These are phyloP conservation scores for Falco columbarius DNA, from an alignment of 2,797 vertebrate species.

Conservation along the genomic window DNA sequence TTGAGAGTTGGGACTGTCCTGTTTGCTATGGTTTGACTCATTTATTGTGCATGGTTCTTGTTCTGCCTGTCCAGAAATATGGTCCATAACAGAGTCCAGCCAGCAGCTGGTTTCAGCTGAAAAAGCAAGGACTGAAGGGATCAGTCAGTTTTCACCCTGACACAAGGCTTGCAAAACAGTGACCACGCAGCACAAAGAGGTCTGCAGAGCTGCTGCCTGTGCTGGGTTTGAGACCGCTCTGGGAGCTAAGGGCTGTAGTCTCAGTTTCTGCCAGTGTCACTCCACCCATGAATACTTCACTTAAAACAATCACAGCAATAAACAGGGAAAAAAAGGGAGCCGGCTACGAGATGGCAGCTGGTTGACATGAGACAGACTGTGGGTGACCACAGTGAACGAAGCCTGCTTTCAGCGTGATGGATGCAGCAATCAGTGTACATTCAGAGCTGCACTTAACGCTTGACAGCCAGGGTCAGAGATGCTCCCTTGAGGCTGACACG, in stretches of 20 bases:
- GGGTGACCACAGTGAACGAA: not conserved
- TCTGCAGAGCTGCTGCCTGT: not conserved
- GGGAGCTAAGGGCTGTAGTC: not conserved
- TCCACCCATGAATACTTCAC: not conserved
- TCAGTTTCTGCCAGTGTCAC: not conserved
- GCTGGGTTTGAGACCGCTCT: not conserved
- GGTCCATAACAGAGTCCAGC: not conserved
- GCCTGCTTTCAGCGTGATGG: accelerated
- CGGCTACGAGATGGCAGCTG: not conserved
- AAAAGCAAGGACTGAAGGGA: not conserved
- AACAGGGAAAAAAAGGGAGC: not conserved
- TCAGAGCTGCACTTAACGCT: not conserved
- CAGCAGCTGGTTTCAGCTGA: not conserved
- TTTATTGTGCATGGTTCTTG: not conserved
- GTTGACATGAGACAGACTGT: not conserved
- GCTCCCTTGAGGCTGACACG: not conserved
- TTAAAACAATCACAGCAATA: not conserved
- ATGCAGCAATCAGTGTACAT: accelerated
- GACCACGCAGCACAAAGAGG: accelerated
- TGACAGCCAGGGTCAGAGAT: not conserved
- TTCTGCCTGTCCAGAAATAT: not conserved
- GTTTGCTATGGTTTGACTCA: not conserved
- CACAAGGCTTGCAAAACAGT: not conserved
- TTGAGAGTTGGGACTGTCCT: not conserved
- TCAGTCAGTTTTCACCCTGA: not conserved